These are phyloP conservation scores for Sepioteuthis lessoniana DNA, from an alignment of 2,888 invertebrate species.

Conservation along the genomic window DNA sequence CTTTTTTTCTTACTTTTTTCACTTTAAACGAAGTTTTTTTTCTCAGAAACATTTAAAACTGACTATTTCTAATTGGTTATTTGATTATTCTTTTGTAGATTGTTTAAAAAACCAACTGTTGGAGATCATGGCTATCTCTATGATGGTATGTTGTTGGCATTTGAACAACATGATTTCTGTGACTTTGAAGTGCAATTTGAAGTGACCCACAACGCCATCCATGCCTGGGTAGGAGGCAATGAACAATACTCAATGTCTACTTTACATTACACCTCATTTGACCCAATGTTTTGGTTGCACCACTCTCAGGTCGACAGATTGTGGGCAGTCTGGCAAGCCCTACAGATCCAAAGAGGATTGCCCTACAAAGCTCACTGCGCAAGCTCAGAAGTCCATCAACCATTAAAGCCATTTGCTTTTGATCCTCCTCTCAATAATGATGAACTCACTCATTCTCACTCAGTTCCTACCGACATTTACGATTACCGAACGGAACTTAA, in stretches of 20 bases:
- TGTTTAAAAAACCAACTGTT: constrained; percentile 51
- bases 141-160: constrained; percentile 54
- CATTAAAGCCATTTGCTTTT: constrained; percentile 57
- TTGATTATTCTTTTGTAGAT: background rate
- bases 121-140: constrained; percentile 55
- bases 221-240: constrained; percentile 51
- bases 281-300: constrained; percentile 52
- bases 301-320: constrained; percentile 52
- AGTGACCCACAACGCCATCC: constrained; percentile 53
- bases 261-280: constrained; percentile 53
- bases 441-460: constrained; percentile 53
- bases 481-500: constrained; percentile 55
- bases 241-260: constrained; percentile 51
- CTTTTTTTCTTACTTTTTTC: too few species aligned
- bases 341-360: constrained; percentile 53
- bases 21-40: too few species aligned
- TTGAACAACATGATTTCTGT: constrained; percentile 56
- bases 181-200: constrained; percentile 59
- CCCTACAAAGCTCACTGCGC: constrained; percentile 58
- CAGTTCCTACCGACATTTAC: constrained; percentile 54
- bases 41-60: too few species aligned
- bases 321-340: constrained; percentile 55
- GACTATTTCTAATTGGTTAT: too few species aligned
- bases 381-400: constrained; percentile 51
- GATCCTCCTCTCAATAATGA: constrained; percentile 55